Evolutionary conservation across 2,888 invertebrate genomes (phyloP).

Genomic region (Drosophila robusta): DNA sequence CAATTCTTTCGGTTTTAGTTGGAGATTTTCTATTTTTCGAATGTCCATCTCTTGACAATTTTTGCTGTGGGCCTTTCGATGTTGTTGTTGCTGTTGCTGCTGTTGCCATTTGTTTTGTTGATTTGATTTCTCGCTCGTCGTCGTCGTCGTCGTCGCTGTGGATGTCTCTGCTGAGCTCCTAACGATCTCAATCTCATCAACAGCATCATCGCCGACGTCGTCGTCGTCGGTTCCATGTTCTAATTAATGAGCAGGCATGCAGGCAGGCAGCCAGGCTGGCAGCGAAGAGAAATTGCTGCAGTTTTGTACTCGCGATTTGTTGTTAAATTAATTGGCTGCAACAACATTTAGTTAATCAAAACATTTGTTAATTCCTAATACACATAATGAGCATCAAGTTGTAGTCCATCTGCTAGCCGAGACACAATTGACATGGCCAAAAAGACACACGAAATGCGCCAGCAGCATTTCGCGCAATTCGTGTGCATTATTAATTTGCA

Average conservation of each 20-base stretch:
- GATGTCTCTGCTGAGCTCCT: constrained; percentile 57
- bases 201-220: constrained; percentile 25
- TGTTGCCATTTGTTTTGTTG: constrained; percentile 71
- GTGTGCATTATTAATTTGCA: constrained; percentile 78
- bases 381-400: constrained; percentile 53
- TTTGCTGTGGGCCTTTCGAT: constrained; percentile 55
- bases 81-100: constrained; percentile 38
- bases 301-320: constrained; percentile 64
- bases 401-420: constrained; percentile 62
- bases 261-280: constrained; percentile 25
- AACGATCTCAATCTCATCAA: constrained; percentile 59
- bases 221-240: constrained; percentile 52
- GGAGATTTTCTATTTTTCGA: constrained; percentile 80
- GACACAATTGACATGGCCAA: constrained; percentile 68
- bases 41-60: constrained; percentile 80
- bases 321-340: constrained; percentile 71
- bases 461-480: constrained; percentile 27
- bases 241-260: constrained; percentile 56
- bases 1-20: constrained; percentile 79
- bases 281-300: constrained; percentile 58
- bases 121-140: constrained; percentile 63
- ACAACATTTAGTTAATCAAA: constrained; percentile 75
- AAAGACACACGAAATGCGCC: constrained; percentile 8
- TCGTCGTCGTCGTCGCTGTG: constrained; percentile 23
- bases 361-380: constrained; percentile 68